Base-by-base conservation (phyloP, 2,797 vertebrate species). In the Enteromius viviparus region DNA sequence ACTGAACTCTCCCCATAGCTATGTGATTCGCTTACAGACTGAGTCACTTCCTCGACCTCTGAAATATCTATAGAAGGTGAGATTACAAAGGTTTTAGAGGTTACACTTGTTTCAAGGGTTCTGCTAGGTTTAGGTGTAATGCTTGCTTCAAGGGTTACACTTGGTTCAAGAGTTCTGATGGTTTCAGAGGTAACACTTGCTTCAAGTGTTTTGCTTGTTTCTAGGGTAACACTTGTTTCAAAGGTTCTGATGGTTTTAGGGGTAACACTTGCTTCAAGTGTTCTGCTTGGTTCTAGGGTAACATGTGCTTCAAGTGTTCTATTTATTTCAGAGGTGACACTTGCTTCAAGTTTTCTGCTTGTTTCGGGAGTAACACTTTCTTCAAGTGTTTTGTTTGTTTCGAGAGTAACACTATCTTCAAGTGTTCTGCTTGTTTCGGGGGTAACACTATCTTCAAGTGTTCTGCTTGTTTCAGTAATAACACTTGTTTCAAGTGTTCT, bases 1-100 rank as follows among this genome's bases (percentile, higher is more conserved):
- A 90, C 88, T 74, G 88, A 23, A 76, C 88, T 84, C 15, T 84
- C 26, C 19, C 74, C 91, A 82, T 89, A 89, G 32, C 91, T 85
- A 79, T 91, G 89, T 69, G 91, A 62, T 58, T 88, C 70, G 1
- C 90, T 87, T 37, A 89, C 80, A 60, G 87, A 79, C 58, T 0
- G 64, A 0, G 17, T 10, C 89, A 88, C 72, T 83, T 68, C 86
- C 68, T 86, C 71, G 78, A 60, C 40, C 23, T 65, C 83, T 9
- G 37, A 66, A 83, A 88, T 62, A 58, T 82, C 80, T 49, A 81
- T 6, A 4, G 89, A 87, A 34, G 64, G 85, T 80, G 89, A 91
- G 68, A 89, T 90, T 86, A 85, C 88, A 80, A 23, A 42, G n/a
- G 17, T n/a, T 34, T 92, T 89, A 0, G 45, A 76, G 3, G 87